Conservation (phyloP, 2,888 invertebrate genomes). For the Drosophila monieri region DNA sequence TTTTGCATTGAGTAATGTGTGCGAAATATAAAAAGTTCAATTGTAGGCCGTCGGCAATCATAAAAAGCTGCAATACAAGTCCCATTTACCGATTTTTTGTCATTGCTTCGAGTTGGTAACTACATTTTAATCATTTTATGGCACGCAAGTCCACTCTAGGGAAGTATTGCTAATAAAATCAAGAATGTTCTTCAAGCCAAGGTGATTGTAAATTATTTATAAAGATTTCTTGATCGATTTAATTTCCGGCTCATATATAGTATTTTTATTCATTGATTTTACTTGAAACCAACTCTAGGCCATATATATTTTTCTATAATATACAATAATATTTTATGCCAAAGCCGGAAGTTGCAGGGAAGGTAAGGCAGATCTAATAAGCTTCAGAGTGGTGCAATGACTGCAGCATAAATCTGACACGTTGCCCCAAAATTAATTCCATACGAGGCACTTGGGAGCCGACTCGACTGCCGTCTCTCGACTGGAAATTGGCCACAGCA, state of each 20-base stretch:
- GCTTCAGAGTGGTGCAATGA: conserved; percentile 35
- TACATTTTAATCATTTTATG: conserved; percentile 38
- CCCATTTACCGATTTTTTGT: conserved; percentile 12
- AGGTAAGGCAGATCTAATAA: conserved; percentile 47
- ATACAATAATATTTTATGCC: not conserved
- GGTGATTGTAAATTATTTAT: not conserved
- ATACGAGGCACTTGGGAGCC: conserved; percentile 50
- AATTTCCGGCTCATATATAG: not conserved
- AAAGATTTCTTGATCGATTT: conserved; percentile 3
- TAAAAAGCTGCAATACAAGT: conserved; percentile 29
- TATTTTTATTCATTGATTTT: not conserved
- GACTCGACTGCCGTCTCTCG: conserved; percentile 2
- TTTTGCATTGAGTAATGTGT: conserved; percentile 21
- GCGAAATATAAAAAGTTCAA: conserved; percentile 17
- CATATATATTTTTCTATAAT: no score
- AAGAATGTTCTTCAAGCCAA: not conserved
- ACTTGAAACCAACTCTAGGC: not conserved
- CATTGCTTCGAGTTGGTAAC: conserved; percentile 20
- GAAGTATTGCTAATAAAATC: not conserved
- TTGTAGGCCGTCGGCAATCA: conserved; percentile 12
- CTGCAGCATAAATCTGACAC: conserved; percentile 51
- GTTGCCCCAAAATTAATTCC: conserved; percentile 72
- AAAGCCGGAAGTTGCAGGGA: conserved; percentile 20
- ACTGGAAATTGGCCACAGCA: conserved; percentile 24
- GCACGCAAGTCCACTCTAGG: conserved; percentile 1